A percentile compares a stretch with the other conserved stretches of the same genome.
Conservation (phyloP, 2,888 invertebrate species). For the Punctoribates punctum region DNA sequence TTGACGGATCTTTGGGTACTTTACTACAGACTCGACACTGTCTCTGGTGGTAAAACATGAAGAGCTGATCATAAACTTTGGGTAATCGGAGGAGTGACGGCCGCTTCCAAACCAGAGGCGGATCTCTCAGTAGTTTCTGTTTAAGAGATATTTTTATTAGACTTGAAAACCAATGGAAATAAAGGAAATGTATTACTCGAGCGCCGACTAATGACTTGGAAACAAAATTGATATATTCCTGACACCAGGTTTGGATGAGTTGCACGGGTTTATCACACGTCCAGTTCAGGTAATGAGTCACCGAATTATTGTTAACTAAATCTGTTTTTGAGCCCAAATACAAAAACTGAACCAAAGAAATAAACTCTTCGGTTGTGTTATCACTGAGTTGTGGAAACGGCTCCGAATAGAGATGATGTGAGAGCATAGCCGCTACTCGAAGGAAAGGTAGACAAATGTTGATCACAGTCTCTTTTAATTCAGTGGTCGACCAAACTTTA, state of each 20-base stretch:
- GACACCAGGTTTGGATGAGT: slow-evolving; percentile 63
- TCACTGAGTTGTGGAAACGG: slow-evolving; percentile 22
- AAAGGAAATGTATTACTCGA: slow-evolving; percentile 50
- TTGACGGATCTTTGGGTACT: slow-evolving; percentile 83
- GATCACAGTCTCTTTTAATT: not conserved
- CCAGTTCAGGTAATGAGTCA: slow-evolving; percentile 46
- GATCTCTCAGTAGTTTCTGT: slow-evolving; percentile 57
- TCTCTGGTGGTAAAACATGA: slow-evolving; percentile 85
- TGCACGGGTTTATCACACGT: slow-evolving; percentile 47
- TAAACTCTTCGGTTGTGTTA: slow-evolving; percentile 37
- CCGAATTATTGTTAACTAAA: not conserved
- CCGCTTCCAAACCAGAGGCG: slow-evolving; percentile 73
- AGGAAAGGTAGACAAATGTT: slow-evolving; percentile 51
- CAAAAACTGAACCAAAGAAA: slow-evolving; percentile 15
- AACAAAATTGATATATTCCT: slow-evolving; percentile 58
- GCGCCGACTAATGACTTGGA: slow-evolving; percentile 61
- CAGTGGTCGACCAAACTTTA: slow-evolving; percentile 16
- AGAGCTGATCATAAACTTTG: slow-evolving; percentile 83
- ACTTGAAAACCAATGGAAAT: not conserved
- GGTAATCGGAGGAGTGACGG: slow-evolving; percentile 81
- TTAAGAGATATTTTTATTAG: not conserved
- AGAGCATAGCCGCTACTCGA: slow-evolving; percentile 73
- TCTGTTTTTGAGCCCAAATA: slow-evolving; percentile 9
- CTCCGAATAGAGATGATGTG: slow-evolving; percentile 66
- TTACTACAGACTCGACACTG: slow-evolving; percentile 82